phyloP scores from a whole-genome alignment of 2,797 vertebrate genomes.

The Neoniphon sammara region DNA sequence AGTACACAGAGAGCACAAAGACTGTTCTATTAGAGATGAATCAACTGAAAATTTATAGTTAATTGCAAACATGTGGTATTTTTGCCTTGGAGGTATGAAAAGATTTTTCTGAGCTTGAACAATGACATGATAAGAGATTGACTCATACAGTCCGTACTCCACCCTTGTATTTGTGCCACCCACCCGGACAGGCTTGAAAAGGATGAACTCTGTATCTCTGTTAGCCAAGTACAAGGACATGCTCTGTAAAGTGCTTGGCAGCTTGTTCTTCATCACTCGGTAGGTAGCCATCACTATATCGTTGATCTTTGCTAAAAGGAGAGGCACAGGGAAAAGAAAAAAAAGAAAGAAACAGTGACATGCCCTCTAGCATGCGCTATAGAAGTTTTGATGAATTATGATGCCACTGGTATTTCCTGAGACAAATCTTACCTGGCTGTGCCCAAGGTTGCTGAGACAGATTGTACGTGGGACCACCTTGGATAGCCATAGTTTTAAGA shows the following conservation, averaged over 20 bases:
- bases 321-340: conserved; percentile 41
- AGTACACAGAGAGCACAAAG: conserved; percentile 62
- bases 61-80: conserved; percentile 7
- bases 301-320: conserved; percentile 92
- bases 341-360: conserved; percentile 60
- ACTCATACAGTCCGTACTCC: conserved; percentile 36
- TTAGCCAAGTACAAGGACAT: conserved; percentile 98
- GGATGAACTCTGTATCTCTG: conserved; percentile 97
- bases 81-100: conserved; percentile 18
- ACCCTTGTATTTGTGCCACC: conserved; percentile 74
- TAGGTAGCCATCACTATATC: conserved; percentile 93
- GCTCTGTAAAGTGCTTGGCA: conserved; percentile 92
- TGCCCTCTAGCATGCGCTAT: conserved; percentile 58
- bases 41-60: conserved; percentile 46
- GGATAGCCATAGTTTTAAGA: conserved; percentile 92
- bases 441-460: conserved; percentile 97
- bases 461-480: conserved; percentile 94
- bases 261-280: conserved; percentile 93
- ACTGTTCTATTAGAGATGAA: conserved; percentile 71
- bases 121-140: conserved; percentile 39
- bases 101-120: conserved; percentile 41
- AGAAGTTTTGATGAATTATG: conserved; percentile 68
- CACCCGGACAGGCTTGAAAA: conserved; percentile 98
- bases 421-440: conserved; percentile 89
- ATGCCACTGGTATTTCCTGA: conserved; percentile 52